These are phyloP conservation scores for Drosophila baimaii DNA, from an alignment of 1,140 invertebrate genomes.

Conservation along the genomic window DNA sequence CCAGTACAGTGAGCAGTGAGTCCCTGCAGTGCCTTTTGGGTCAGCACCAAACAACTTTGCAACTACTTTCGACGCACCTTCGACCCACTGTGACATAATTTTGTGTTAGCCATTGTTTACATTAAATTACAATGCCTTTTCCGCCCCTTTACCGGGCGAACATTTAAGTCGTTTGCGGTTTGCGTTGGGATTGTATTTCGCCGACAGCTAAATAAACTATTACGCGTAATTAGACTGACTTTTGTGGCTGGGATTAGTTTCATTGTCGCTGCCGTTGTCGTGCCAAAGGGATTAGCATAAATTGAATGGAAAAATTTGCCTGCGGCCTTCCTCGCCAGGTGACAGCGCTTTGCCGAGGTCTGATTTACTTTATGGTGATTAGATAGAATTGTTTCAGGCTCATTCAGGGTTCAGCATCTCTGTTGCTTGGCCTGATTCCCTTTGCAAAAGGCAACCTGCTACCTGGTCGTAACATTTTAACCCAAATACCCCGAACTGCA, in stretches of 20 bases:
- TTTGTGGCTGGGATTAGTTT: constrained; percentile 40
- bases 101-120: constrained; percentile 34
- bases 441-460: constrained; percentile 19
- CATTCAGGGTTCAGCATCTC: background rate
- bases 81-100: constrained; percentile 27
- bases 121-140: constrained; percentile 52
- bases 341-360: background rate
- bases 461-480: constrained; percentile 4
- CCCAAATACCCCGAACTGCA: constrained; percentile 15
- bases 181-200: constrained; percentile 6
- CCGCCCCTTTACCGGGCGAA: constrained; percentile 35
- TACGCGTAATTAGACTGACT: constrained; percentile 64
- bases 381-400: constrained; percentile 5
- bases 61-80: constrained; percentile 3
- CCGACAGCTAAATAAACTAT: constrained; percentile 56
- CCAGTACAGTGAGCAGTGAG: constrained; percentile 25
- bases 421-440: background rate
- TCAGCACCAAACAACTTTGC: constrained; percentile 17
- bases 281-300: constrained; percentile 61
- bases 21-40: constrained; percentile 20
- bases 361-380: constrained; percentile 21
- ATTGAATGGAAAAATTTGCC: constrained; percentile 57
- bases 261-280: constrained; percentile 18
- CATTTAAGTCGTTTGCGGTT: constrained; percentile 64
- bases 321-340: constrained; percentile 3